A percentile compares a stretch with the other conserved stretches of the same genome.
Evolutionary conservation across 2,797 vertebrate genomes (phyloP).

Genomic region (Carapus acus): DNA sequence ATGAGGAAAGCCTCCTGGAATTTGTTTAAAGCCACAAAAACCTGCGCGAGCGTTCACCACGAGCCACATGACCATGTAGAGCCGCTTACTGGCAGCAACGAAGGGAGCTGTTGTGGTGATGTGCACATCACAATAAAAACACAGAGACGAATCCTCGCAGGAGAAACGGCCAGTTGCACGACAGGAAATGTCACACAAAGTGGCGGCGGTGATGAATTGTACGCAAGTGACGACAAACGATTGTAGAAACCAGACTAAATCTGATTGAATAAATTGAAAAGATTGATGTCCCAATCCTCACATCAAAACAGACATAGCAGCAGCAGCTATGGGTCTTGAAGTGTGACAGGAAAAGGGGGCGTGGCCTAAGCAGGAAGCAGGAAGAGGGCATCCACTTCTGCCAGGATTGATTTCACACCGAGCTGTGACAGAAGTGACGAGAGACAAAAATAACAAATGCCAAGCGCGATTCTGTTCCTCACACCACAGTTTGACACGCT

Average conservation of each 20-base stretch:
- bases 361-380: conserved; percentile 56
- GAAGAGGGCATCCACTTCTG: conserved; percentile 2
- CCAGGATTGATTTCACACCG: not conserved
- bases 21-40: conserved; percentile 17
- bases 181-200: too few relatives aligned
- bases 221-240: too few relatives aligned
- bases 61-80: conserved; percentile 23
- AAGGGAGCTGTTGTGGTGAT: conserved; percentile 14
- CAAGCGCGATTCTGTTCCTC: not conserved
- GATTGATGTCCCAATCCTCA: too few relatives aligned
- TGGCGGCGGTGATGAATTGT: too few relatives aligned
- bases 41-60: conserved; percentile 27
- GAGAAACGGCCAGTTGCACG: too few relatives aligned
- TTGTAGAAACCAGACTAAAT: too few relatives aligned
- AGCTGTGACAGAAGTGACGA: not conserved
- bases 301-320: too few relatives aligned
- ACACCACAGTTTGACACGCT: too few relatives aligned
- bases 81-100: conserved; percentile 37
- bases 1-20: conserved; percentile 13
- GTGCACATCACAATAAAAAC: conserved; percentile 3
- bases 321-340: conserved; percentile 1
- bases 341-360: conserved; percentile 42
- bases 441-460: not conserved
- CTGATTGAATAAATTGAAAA: too few relatives aligned
- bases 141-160: too few relatives aligned